phyloP scores from a whole-genome alignment of 1,140 invertebrate species.

The Mizuhopecten yessoensis region DNA sequence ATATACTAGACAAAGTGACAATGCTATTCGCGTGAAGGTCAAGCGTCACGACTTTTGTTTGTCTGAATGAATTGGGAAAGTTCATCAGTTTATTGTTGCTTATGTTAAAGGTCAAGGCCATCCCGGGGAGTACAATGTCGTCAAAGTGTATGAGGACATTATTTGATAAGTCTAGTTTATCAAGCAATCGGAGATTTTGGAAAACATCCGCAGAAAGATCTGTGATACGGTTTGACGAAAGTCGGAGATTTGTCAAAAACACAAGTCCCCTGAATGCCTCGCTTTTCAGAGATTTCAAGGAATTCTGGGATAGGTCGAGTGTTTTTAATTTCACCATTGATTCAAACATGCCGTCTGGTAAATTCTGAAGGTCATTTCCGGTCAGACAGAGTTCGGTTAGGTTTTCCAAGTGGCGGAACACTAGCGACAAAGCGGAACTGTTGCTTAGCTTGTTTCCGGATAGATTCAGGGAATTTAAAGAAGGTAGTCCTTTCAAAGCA shows the following conservation, averaged over 20 bases:
- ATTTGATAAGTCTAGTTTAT: not conserved
- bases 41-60: conserved; percentile 17
- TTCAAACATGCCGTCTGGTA: conserved; percentile 28
- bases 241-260: not conserved
- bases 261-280: not conserved
- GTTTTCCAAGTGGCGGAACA: not conserved
- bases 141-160: conserved; percentile 42
- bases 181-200: not conserved
- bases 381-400: conserved; percentile 1
- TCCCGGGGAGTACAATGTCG: conserved; percentile 41
- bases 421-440: not conserved
- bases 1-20: not conserved
- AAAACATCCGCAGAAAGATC: not conserved
- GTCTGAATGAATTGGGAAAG: conserved; percentile 54
- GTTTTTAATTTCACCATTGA: not conserved
- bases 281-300: not conserved
- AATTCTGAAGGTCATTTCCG: not conserved
- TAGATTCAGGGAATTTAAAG: conserved; percentile 29
- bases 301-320: conserved; percentile 56
- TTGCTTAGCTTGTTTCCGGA: conserved; percentile 31
- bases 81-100: conserved; percentile 46
- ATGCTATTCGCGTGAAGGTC: conserved; percentile 49
- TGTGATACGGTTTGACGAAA: not conserved
- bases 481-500: conserved; percentile 48
- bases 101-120: conserved; percentile 10